Evolutionary conservation across 2,113 vertebrate genomes (phyloP).

Genomic region (Sander vitreus): DNA sequence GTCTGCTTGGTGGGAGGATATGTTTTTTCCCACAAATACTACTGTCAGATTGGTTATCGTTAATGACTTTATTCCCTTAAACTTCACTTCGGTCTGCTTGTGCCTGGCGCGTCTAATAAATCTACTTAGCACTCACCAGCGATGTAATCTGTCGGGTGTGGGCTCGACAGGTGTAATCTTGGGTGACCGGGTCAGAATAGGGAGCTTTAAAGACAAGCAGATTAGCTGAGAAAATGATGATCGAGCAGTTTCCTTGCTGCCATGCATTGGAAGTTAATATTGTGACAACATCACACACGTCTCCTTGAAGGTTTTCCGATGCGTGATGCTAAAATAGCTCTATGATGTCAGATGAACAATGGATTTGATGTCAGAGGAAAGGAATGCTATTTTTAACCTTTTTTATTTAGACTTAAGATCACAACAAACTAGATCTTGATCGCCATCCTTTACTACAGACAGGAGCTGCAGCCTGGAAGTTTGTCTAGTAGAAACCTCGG

Average conservation of each 20-base stretch:
- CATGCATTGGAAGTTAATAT: conserved; percentile 64
- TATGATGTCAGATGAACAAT: conserved; percentile 57
- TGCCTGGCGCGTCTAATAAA: conserved; percentile 54
- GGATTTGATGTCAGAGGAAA: conserved; percentile 9
- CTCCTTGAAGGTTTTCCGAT: conserved; percentile 44
- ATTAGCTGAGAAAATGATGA: conserved; percentile 79
- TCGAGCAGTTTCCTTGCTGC: conserved; percentile 52
- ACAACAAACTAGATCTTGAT: neutral
- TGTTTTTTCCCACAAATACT: neutral
- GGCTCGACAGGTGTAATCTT: conserved; percentile 66
- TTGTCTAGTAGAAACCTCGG: conserved; percentile 43
- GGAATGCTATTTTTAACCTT: neutral
- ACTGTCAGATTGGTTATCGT: neutral
- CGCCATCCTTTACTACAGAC: neutral
- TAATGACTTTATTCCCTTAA: conserved; percentile 29
- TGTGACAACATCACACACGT: conserved; percentile 41
- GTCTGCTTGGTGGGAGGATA: neutral
- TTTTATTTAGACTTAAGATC: conserved; percentile 8
- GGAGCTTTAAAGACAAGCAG: conserved; percentile 63
- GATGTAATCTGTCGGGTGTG: conserved; percentile 61
- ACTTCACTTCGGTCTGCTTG: conserved; percentile 18
- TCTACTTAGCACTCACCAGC: conserved; percentile 35
- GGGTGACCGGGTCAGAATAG: conserved; percentile 70
- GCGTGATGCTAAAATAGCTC: conserved; percentile 36
- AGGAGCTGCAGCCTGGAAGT: conserved; percentile 47